A percentile compares a stretch with the other conserved stretches of the same genome.
These are phyloP conservation scores for Charanyca ferruginea DNA, from an alignment of 2,888 invertebrate genomes.

Conservation along the genomic window DNA sequence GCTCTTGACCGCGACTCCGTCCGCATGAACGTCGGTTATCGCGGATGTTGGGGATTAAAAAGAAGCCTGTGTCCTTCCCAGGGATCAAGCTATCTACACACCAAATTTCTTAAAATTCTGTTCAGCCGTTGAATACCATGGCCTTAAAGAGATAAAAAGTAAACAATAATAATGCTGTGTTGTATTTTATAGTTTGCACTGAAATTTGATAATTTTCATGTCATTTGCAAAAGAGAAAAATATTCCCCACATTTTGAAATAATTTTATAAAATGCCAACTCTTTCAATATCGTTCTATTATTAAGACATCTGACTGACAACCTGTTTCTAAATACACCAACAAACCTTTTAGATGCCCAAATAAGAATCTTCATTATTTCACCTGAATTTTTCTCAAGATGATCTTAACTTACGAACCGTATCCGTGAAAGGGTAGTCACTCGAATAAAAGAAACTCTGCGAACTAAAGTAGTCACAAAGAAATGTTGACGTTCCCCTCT, in stretches of 20 bases:
- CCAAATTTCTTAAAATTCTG: no score
- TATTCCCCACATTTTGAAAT: no score
- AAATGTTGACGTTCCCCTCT: conserved; percentile 66
- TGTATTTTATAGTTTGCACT: no score
- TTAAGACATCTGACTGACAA: background rate
- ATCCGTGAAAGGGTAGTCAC: conserved; percentile 50
- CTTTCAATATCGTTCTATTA: background rate
- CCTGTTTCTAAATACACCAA: background rate
- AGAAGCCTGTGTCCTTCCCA: no score
- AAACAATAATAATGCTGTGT: no score
- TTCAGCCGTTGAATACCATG: no score
- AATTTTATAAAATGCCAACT: background rate
- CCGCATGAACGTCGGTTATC: no score
- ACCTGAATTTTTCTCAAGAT: conserved; percentile 20
- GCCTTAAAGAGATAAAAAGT: background rate
- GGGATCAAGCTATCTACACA: no score
- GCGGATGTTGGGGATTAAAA: no score
- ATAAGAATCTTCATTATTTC: conserved; percentile 14
- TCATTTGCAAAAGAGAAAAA: background rate
- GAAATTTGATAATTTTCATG: background rate
- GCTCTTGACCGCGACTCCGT: no score
- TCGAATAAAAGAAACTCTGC: conserved; percentile 66
- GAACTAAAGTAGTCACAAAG: conserved; percentile 60
- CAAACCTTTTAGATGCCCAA: background rate
- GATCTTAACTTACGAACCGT: conserved; percentile 42